Percentiles rank a stretch among this genome's conserved stretches.
Evolutionary conservation across 2,113 vertebrate species (phyloP).

Genomic region (Bucco capensis): DNA sequence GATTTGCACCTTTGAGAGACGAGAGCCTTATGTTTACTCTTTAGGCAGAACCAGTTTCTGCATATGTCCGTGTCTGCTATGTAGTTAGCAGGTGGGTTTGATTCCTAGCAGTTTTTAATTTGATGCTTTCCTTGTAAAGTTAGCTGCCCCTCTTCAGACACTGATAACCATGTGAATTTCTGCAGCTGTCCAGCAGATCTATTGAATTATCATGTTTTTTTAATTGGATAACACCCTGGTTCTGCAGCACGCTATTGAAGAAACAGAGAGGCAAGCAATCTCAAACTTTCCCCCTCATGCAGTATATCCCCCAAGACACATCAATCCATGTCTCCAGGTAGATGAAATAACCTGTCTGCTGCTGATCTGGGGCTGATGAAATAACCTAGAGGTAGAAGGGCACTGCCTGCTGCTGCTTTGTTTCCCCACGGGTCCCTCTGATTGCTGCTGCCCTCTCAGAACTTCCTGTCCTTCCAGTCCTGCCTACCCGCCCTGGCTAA

Average conservation of each 20-base stretch:
- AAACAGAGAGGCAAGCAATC: neutral
- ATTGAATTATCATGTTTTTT: neutral
- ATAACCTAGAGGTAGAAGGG: neutral
- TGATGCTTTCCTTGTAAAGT: neutral
- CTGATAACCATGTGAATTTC: neutral
- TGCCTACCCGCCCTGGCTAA: neutral
- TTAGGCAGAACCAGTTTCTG: constrained; percentile 10
- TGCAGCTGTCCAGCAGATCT: neutral
- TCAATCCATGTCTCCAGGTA: neutral
- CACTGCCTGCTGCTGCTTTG: neutral
- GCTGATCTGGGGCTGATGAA: neutral
- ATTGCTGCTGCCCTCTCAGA: neutral
- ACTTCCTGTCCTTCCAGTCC: neutral
- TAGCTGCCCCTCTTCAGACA: neutral
- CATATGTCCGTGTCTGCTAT: neutral
- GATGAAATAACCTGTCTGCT: neutral
- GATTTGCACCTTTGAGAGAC: neutral
- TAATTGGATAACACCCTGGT: neutral
- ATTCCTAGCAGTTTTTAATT: neutral
- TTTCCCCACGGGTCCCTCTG: neutral
- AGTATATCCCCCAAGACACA: neutral
- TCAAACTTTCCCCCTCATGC: neutral
- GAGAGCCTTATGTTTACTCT: constrained; percentile 31
- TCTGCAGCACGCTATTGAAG: neutral
- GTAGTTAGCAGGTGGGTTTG: neutral